Conservation (phyloP, 30 jellyfish, hydroid and myxozoan species). For the Hydractinia symbiolongicarpus region DNA sequence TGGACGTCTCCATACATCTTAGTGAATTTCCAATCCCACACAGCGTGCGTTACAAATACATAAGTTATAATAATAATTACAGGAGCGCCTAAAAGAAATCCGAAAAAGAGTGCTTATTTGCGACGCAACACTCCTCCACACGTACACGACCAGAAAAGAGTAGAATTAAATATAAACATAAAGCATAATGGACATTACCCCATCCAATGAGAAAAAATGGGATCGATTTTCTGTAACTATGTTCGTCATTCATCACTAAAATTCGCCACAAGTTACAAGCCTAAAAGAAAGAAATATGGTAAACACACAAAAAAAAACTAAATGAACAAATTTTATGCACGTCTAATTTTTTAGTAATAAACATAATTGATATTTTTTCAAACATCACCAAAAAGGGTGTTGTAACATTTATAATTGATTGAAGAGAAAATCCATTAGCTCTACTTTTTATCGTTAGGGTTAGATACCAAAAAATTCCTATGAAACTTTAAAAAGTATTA, state of each 20-base stretch:
- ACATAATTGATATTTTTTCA: too few species aligned
- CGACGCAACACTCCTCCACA: not conserved
- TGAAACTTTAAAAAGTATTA: too few species aligned
- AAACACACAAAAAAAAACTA: not conserved
- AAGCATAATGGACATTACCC: conserved; percentile 52
- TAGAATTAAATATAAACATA: not conserved
- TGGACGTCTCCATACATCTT: conserved; percentile 82
- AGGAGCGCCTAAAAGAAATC: conserved; percentile 30
- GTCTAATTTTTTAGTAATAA: too few species aligned
- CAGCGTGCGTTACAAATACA: conserved; percentile 63
- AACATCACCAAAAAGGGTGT: too few species aligned
- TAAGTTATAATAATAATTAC: conserved; percentile 61
- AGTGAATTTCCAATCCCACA: conserved; percentile 60
- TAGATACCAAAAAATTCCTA: too few species aligned
- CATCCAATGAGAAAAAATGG: conserved; percentile 74
- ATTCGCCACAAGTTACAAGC: conserved; percentile 88
- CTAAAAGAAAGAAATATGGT: conserved; percentile 21
- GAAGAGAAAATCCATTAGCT: too few species aligned
- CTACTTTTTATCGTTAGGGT: too few species aligned
- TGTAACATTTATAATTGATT: too few species aligned
- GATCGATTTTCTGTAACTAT: conserved; percentile 53
- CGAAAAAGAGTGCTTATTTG: not conserved
- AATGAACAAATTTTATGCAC: not conserved
- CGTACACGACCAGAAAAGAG: not conserved
- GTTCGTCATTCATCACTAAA: conserved; percentile 83